Conservation (phyloP, 1,140 invertebrate genomes). For the Paraescarpia echinospica region DNA sequence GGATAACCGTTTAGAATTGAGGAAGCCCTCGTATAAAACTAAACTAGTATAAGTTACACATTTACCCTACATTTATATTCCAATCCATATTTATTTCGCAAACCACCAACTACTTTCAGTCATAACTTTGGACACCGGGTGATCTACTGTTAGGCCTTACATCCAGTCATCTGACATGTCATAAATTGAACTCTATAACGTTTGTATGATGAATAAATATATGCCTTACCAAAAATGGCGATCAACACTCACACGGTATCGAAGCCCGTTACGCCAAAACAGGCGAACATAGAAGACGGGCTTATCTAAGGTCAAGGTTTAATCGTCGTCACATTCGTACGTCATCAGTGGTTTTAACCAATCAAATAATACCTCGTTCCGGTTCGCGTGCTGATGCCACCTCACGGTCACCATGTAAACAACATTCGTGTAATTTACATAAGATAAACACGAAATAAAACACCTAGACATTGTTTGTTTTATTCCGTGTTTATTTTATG, state of each 20-base stretch:
- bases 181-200: neutral
- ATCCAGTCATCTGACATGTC: neutral
- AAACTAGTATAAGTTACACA: too few relatives aligned
- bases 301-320: constrained; percentile 7
- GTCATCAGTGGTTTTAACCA: neutral
- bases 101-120: neutral
- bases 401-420: constrained; percentile 14
- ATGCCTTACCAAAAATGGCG: neutral
- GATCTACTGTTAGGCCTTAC: neutral
- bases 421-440: neutral
- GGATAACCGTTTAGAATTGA: neutral
- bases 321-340: neutral
- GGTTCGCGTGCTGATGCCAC: neutral
- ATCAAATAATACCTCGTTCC: constrained; percentile 11
- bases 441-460: neutral
- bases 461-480: too few relatives aligned
- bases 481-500: neutral
- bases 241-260: neutral
- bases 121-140: neutral
- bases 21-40: neutral
- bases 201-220: neutral
- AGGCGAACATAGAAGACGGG: neutral
- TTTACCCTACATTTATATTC: too few relatives aligned
- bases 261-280: neutral
- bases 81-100: neutral